Conservation (phyloP, 64 coral and sea anemone species). For the Platygyra sinensis region DNA sequence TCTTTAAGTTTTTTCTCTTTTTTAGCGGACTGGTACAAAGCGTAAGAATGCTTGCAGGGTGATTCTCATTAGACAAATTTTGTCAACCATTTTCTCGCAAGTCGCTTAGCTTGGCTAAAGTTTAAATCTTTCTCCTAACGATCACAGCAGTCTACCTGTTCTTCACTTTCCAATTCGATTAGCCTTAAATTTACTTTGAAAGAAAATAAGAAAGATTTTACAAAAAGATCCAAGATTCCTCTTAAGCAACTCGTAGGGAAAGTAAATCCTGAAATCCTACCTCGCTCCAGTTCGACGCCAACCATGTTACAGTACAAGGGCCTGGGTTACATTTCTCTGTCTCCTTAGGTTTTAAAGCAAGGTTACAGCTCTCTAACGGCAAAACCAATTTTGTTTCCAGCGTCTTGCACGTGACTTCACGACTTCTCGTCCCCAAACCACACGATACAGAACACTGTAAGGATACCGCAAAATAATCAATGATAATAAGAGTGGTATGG, state of each 20-base stretch:
- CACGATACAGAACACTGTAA: constrained; percentile 77
- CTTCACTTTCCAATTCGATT: no score
- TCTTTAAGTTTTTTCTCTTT: no score
- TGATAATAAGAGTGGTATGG: not conserved
- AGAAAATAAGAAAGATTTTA: no score
- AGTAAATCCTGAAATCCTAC: constrained; percentile 9
- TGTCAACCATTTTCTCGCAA: no score
- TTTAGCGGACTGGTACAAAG: no score
- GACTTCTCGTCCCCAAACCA: constrained; percentile 37
- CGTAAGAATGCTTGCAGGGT: no score
- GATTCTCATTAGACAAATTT: no score
- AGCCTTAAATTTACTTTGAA: no score
- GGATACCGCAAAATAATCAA: not conserved
- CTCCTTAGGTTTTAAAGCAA: constrained; percentile 30
- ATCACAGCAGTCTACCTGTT: no score
- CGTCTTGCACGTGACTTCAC: constrained; percentile 45
- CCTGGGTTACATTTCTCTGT: constrained; percentile 65
- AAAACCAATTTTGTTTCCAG: not conserved
- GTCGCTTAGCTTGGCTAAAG: no score
- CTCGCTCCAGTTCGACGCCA: constrained; percentile 73
- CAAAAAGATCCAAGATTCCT: no score
- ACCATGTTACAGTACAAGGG: constrained; percentile 77
- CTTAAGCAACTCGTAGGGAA: not conserved
- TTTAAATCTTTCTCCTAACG: no score
- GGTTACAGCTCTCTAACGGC: constrained; percentile 53